Evolutionary conservation across 92 coral and sea anemone species (phyloP), one percentile per base, ranked within the genome.

Genomic region (Paragorgia papillata): DNA sequence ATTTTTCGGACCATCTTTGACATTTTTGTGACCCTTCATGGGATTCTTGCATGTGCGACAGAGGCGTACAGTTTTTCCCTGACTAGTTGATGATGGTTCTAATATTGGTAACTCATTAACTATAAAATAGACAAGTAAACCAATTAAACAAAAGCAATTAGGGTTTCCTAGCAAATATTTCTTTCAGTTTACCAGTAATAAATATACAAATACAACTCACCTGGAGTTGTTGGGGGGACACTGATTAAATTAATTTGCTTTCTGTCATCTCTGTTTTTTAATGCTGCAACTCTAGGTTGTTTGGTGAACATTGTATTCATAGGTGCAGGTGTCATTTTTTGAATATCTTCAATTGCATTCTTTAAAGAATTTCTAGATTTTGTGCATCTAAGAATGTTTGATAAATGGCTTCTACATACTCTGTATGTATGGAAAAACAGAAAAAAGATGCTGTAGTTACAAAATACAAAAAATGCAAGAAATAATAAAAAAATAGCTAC

Each of bases 221-320:
- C 43, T 37, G 43, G 43, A 37, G 66, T 50, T 61, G 86, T 82
- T 37, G 86, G 86, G 54, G 82, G 82, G 15, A 75, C 86, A 64
- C 74, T 75, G 41, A 34, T 59, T 46, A 66, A 41, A 2, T 39
- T 69, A 63, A 82, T 75, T 9, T 63, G 58, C 28, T 22, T 26
- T 64, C 86, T 65, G 28, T 64, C 76, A 25, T 34, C 35, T 44
- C 79, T 53, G 43, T 83, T 83, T 19, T 55, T 44, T 2, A 76
- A 29, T 5, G 86, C 86, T 44, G 5, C 80, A 27, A 53, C 78
- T 62, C 76, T 64, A 56, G 86, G 69, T 43, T 82, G 82, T 40
- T 83, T 76, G 9, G 46, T 79, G 7, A 83, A 46, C 87, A 83
- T 83, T 17, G 81, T 32, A 29, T 74, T 74, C 86, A 82, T 82